phyloP scores from a whole-genome alignment of 2,113 vertebrate species.

The Tragelaphus imberbis region DNA sequence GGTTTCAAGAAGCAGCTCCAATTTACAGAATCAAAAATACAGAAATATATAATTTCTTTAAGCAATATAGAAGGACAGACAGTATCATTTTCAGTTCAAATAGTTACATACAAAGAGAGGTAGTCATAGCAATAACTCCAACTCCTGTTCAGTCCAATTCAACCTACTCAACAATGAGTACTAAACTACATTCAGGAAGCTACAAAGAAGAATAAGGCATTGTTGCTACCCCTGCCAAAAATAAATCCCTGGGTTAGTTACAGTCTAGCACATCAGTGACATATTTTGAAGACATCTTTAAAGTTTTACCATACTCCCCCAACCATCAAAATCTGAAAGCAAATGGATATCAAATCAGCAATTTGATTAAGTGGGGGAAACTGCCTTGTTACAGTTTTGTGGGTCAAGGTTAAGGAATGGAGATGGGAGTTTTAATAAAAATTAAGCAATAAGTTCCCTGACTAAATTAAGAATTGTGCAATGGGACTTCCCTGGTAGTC shows the following conservation, averaged over 20 bases:
- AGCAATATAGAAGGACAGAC: background rate
- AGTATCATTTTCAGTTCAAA: background rate
- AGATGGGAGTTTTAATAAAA: background rate
- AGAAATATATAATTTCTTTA: background rate
- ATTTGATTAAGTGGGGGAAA: background rate
- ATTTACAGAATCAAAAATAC: background rate
- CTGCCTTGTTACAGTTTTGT: background rate
- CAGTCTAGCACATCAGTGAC: background rate
- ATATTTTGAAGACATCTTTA: background rate
- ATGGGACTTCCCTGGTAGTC: background rate
- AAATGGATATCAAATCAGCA: background rate
- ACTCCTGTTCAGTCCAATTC: background rate
- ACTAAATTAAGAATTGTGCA: background rate
- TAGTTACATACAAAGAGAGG: background rate
- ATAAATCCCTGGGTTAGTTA: background rate
- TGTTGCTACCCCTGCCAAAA: background rate
- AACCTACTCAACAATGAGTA: background rate
- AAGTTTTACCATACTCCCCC: background rate
- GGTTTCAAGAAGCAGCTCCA: background rate
- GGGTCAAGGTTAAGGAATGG: background rate
- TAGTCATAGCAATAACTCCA: background rate
- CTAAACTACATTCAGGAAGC: background rate
- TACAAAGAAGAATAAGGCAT: background rate
- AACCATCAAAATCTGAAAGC: background rate
- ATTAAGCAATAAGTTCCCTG: background rate